Conservation (phyloP, 2,113 vertebrate species). For the Hemibates koningsi region DNA sequence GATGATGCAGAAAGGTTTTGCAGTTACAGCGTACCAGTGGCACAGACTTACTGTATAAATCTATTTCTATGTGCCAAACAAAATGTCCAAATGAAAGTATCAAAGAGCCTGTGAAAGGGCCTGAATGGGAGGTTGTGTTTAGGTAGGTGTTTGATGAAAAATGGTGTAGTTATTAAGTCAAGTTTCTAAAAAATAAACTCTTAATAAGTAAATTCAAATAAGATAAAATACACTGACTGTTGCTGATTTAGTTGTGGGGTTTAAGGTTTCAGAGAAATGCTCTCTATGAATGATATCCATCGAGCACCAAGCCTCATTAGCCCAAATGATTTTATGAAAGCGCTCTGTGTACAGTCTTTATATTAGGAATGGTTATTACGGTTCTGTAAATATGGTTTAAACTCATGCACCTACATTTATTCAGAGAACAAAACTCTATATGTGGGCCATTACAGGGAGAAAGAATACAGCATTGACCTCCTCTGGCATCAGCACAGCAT, state of each 20-base stretch:
- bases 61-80: background rate
- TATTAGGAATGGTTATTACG: background rate
- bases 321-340: background rate
- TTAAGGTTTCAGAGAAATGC: background rate
- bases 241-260: background rate
- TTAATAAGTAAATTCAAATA: background rate
- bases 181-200: background rate
- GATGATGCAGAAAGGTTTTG: background rate
- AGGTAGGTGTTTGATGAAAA: background rate
- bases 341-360: background rate
- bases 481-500: slow-evolving; percentile 1
- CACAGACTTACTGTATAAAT: background rate
- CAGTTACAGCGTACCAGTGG: background rate
- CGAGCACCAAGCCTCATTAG: background rate
- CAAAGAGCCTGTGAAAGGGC: background rate
- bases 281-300: background rate
- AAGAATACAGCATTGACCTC: slow-evolving; percentile 21
- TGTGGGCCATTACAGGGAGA: background rate
- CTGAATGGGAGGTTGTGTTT: background rate
- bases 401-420: background rate
- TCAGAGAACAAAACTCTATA: background rate
- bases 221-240: background rate
- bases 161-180: background rate
- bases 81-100: background rate
- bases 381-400: background rate